phyloP scores from a whole-genome alignment of 2,113 vertebrate genomes.

The Ptilorrhoa leucosticta region DNA sequence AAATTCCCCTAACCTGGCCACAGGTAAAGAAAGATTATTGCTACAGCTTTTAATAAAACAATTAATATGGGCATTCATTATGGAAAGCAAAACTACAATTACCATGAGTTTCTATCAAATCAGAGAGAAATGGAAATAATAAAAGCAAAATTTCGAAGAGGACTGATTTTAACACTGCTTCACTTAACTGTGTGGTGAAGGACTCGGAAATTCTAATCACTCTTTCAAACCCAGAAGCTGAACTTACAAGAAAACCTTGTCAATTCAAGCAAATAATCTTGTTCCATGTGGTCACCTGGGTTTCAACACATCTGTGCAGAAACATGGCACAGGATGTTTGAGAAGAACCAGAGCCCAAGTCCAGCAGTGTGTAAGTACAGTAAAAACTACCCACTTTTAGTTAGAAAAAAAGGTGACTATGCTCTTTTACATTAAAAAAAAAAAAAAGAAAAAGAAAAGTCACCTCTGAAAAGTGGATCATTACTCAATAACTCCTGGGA shows the following conservation, averaged over 20 bases:
- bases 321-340: neutral
- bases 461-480: neutral
- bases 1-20: neutral
- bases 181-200: neutral
- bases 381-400: neutral
- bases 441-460: neutral
- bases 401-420: neutral
- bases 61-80: neutral
- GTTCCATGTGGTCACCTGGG: neutral
- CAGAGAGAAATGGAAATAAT: neutral
- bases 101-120: neutral
- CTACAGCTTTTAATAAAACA: neutral
- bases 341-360: neutral
- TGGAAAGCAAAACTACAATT: neutral
- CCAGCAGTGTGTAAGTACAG: neutral
- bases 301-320: neutral
- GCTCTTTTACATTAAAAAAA: neutral
- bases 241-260: neutral
- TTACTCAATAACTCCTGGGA: neutral
- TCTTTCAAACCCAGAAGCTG: neutral
- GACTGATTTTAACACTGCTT: neutral
- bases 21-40: neutral
- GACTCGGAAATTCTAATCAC: neutral
- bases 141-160: neutral
- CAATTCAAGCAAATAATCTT: neutral